Percentiles rank a stretch among this genome's conserved stretches.
Evolutionary conservation across 2,113 vertebrate species (phyloP).

Genomic region (cat (Felis catus)): F.catus_Fca126_mat1.0 CM031418.1:97457501-97458000

Average conservation of each 20-base stretch:
- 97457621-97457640: slow-evolving; percentile 50
- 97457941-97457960: neutral
- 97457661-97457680: slow-evolving; percentile 43
- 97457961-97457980: neutral
- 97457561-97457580: neutral
- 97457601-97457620: neutral
- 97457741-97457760: neutral
- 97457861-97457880: neutral
- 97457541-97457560: neutral
- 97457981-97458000: neutral
- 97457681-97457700: neutral
- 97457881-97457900: neutral
- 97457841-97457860: neutral
- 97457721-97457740: neutral
- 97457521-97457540: neutral
- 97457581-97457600: neutral
- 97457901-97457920: neutral
- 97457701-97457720: slow-evolving; percentile 10
- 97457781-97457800: neutral
- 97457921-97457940: slow-evolving; percentile 12
- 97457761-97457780: neutral
- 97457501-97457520: neutral
- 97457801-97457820: fast-evolving
- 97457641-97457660: slow-evolving; percentile 28
- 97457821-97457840: neutral